Evolutionary conservation across 92 coral and sea anemone species (phyloP).

Genomic region (Micromussa lordhowensis): DNA sequence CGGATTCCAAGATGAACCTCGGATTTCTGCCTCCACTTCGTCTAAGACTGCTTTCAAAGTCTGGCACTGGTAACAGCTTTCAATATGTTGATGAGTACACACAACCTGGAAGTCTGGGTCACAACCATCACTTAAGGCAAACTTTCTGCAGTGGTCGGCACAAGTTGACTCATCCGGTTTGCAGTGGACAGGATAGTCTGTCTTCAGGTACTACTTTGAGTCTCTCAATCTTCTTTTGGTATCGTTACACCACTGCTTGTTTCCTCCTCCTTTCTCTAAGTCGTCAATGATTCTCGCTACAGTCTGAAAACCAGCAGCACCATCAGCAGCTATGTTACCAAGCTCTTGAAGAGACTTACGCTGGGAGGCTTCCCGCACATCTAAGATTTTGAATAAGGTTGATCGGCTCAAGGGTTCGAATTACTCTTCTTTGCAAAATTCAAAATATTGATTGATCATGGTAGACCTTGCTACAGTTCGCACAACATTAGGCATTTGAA

Average conservation of each 20-base stretch:
- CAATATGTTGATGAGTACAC: conserved; percentile 36
- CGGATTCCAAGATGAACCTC: conserved; percentile 38
- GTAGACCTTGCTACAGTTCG: conserved; percentile 40
- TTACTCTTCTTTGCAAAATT: conserved; percentile 18
- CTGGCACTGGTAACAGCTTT: conserved; percentile 9
- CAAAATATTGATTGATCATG: conserved; percentile 27
- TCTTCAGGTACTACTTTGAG: conserved; percentile 36
- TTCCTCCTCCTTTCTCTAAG: conserved; percentile 37
- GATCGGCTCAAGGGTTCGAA: conserved; percentile 14
- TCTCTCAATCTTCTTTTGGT: conserved; percentile 17
- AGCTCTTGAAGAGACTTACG: conserved; percentile 20
- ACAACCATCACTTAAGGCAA: conserved; percentile 30
- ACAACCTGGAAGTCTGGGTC: conserved; percentile 24
- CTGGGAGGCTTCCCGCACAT: conserved; percentile 11
- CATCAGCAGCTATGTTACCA: conserved; percentile 37
- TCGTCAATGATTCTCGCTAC: conserved; percentile 14
- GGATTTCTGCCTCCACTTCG: conserved; percentile 19
- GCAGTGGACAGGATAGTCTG: conserved; percentile 56
- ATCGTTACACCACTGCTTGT: conserved; percentile 17
- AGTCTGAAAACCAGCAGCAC: conserved; percentile 34
- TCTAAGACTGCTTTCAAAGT: conserved; percentile 25
- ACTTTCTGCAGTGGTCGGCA: conserved; percentile 35
- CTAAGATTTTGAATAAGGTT: conserved; percentile 12
- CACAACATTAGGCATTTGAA: conserved; percentile 37
- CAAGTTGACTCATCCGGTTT: conserved; percentile 26